A percentile compares a stretch with the other conserved stretches of the same genome.
phyloP scores from a whole-genome alignment of 2,888 invertebrate species.

The Balanococcus diminutus region DNA sequence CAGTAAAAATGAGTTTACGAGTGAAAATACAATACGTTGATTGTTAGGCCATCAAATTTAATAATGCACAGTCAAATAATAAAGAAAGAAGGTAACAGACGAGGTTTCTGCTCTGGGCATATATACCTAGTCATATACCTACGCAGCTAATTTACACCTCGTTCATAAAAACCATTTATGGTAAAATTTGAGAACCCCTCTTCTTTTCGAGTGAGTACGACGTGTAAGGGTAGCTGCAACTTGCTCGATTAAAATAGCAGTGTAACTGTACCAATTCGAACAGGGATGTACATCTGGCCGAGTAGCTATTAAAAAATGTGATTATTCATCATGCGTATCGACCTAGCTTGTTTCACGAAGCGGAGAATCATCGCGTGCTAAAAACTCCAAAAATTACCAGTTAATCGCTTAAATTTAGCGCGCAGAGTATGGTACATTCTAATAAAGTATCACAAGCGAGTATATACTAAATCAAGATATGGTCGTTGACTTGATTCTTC shows the following conservation, averaged over 20 bases:
- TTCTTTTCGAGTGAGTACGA: not conserved
- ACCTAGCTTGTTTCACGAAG: slow-evolving; percentile 49
- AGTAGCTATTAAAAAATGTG: slow-evolving; percentile 45
- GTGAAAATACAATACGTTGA: slow-evolving; percentile 39
- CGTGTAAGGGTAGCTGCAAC: not conserved
- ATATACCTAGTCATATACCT: too few relatives aligned
- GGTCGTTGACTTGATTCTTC: slow-evolving; percentile 47
- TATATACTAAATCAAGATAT: slow-evolving; percentile 39
- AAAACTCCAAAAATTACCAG: slow-evolving; percentile 50
- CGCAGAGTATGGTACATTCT: slow-evolving; percentile 30
- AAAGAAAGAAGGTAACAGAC: not conserved
- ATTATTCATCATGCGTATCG: slow-evolving; percentile 48
- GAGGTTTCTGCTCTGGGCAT: too few relatives aligned
- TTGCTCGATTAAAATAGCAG: not conserved
- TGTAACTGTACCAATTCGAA: slow-evolving; percentile 12
- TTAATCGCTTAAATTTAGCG: slow-evolving; percentile 45
- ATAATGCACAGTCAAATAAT: not conserved
- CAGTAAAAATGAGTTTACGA: slow-evolving; percentile 17
- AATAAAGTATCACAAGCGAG: slow-evolving; percentile 31
- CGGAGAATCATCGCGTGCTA: slow-evolving; percentile 51
- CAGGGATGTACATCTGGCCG: slow-evolving; percentile 46
- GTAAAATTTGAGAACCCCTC: not conserved
- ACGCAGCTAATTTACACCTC: not conserved
- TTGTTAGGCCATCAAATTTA: slow-evolving; percentile 38
- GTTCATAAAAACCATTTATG: not conserved